Conservation (phyloP, 2,797 vertebrate genomes). For the Dromococcyx pavoninus region DNA sequence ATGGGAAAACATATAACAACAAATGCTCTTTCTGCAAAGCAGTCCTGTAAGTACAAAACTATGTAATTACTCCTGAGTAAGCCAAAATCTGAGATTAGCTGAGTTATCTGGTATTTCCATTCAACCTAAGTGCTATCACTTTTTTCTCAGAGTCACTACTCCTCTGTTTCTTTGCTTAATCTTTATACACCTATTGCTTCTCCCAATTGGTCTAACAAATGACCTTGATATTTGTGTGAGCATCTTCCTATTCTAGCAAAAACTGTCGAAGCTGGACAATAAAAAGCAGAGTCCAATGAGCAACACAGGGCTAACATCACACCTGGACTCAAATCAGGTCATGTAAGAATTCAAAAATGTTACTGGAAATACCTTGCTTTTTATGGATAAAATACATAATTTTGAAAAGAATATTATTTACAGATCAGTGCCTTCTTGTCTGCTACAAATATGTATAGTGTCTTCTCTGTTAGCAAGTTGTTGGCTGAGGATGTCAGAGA, state of each 20-base stretch:
- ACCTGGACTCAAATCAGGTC: background rate
- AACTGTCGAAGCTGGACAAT: accelerated
- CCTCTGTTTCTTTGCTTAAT: background rate
- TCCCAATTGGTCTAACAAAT: background rate
- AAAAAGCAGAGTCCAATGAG: background rate
- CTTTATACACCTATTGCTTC: background rate
- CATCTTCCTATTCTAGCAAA: background rate
- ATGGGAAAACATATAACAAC: conserved; percentile 76
- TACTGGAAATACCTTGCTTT: background rate
- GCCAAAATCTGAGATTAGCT: background rate
- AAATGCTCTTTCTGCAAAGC: conserved; percentile 67
- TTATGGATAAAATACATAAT: background rate
- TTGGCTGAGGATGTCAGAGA: background rate
- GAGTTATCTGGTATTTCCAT: background rate
- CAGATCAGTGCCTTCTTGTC: background rate
- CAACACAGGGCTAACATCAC: background rate
- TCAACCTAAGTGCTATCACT: background rate
- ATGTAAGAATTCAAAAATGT: background rate
- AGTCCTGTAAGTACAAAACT: conserved; percentile 62
- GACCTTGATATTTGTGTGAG: background rate
- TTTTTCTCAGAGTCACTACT: background rate
- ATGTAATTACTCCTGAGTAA: background rate
- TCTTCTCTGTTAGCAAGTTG: background rate
- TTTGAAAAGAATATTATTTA: background rate
- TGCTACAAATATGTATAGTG: background rate